Conservation (phyloP, 1,140 invertebrate species). For the Agrilus planipennis region DNA sequence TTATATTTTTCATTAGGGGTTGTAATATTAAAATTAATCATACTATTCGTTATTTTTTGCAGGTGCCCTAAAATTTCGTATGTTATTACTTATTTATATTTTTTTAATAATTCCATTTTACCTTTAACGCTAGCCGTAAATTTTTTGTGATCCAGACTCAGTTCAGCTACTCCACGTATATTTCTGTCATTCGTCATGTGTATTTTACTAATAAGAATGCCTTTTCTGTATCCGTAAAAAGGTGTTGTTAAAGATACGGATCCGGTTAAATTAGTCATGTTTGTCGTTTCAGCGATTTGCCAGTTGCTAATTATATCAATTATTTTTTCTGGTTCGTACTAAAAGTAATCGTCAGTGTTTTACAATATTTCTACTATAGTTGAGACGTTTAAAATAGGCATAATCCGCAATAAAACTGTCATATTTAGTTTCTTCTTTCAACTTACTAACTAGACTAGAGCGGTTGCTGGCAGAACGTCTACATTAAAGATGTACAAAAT, state of each 20-base stretch:
- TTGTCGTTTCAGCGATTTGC: constrained; percentile 34
- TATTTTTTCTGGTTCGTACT: constrained; percentile 39
- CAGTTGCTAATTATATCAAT: constrained; percentile 44
- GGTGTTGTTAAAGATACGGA: constrained; percentile 42
- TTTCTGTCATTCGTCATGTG: constrained; percentile 42
- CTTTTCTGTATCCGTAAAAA: constrained; percentile 50
- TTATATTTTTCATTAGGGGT: constrained; percentile 55
- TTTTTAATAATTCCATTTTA: constrained; percentile 4
- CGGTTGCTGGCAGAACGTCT: too few relatives aligned
- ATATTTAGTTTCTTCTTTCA: too few relatives aligned
- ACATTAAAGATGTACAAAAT: too few relatives aligned
- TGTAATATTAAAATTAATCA: constrained; percentile 56
- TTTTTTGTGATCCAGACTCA: constrained; percentile 55
- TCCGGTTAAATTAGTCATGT: constrained; percentile 42
- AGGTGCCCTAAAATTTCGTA: constrained; percentile 40
- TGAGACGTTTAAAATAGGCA: too few relatives aligned
- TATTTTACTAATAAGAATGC: constrained; percentile 50
- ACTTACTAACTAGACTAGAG: too few relatives aligned
- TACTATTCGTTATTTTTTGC: constrained; percentile 49
- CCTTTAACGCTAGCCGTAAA: constrained; percentile 48
- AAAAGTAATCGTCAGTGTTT: too few relatives aligned
- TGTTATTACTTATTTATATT: not conserved
- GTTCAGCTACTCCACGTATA: constrained; percentile 49
- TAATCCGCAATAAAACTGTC: too few relatives aligned
- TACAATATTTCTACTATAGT: too few relatives aligned